phyloP scores from a whole-genome alignment of 2,113 vertebrate genomes.

The Aegotheles bennettii region DNA sequence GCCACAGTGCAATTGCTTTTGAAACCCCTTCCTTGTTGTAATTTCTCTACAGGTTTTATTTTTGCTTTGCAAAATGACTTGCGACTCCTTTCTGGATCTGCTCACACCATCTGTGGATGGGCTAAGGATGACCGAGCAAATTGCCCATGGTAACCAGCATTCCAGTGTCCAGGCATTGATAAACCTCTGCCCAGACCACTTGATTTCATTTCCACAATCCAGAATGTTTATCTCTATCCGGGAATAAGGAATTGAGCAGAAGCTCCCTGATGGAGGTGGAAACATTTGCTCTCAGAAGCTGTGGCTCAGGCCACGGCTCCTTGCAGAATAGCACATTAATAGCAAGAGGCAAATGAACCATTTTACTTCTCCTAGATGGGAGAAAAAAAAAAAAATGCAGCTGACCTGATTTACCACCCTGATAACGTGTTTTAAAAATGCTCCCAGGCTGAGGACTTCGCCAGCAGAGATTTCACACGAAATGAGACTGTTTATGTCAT shows the following conservation, averaged over 20 bases:
- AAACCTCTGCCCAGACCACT: not conserved
- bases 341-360: slow-evolving; percentile 25
- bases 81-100: not conserved
- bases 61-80: not conserved
- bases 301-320: not conserved
- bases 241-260: not conserved
- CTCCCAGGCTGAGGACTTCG: not conserved
- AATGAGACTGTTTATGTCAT: slow-evolving; percentile 49
- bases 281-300: not conserved
- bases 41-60: not conserved
- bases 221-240: not conserved
- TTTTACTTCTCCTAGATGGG: not conserved
- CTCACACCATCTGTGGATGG: accelerated
- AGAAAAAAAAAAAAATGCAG: not conserved
- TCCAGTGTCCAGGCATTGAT: accelerated
- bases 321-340: not conserved
- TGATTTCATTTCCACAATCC: not conserved
- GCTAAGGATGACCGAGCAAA: not conserved
- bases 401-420: slow-evolving; percentile 54
- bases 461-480: not conserved
- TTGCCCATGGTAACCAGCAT: accelerated
- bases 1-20: not conserved
- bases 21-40: not conserved
- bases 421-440: slow-evolving; percentile 13
- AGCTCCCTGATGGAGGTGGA: not conserved